Evolutionary conservation across 64 coral and sea anemone genomes (phyloP), one percentile per base, ranked within the genome.

Genomic region (Stichodactyla helianthus): DNA sequence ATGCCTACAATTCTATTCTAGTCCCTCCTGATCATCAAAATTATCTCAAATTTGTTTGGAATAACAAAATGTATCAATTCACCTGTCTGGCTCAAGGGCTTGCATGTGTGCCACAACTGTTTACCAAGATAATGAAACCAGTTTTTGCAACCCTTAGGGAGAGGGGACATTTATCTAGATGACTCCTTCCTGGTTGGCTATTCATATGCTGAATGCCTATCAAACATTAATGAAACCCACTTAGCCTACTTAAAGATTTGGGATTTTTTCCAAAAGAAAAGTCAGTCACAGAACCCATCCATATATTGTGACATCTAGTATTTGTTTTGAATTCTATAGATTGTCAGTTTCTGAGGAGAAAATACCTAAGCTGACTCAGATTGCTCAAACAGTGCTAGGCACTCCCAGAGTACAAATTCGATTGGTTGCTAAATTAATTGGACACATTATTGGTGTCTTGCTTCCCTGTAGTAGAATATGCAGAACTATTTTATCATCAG

Each of bases 11-110:
- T 18, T 86, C 89, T 80, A 67, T 65, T 44, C 84, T 55, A 50
- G 52, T 81, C 20, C 55, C 7, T 54, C 54, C 3, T 35, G 78
- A 77, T 10, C 77, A 92, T 57, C 89, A 86, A 77, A 91, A 86
- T 51, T 91, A 79, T 35, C 54, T 86, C 20, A 53, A 52, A 22
- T 91, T 91, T 28, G 5, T 58, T 51, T 91, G 76, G 59, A 57
- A 76, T 17, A 59, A 59, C 20, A 71, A 20, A 44, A 23, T 53
- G 17, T 90, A 84, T 65, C 50, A 90, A 62, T 90, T 80, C 59
- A 86, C 84, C 20, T 91, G 89, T 17, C 51, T 91, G 58, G 54
- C 84, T n/a, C 77, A 92, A 77, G 78, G 90, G 50, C 63, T 92
- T 17, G 59, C 84, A 8, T 82, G 27, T 6, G 5, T 4, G 9